Conservation (phyloP, 2,888 invertebrate genomes). For the Hydrotaea diabolus region DNA sequence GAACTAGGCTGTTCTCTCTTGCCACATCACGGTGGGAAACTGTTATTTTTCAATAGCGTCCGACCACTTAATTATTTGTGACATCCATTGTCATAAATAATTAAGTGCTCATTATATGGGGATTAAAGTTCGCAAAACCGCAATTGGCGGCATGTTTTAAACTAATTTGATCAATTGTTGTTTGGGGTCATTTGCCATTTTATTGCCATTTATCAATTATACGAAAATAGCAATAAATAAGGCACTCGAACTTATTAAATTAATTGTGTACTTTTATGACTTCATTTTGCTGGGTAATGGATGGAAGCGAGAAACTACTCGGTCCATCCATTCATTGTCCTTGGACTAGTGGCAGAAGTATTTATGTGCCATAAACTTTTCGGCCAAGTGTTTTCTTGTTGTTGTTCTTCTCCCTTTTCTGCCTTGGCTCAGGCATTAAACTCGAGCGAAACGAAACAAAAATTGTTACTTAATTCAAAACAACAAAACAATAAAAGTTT, state of each 20-base stretch:
- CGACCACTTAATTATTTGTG: conserved; percentile 1
- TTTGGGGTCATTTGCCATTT: not conserved
- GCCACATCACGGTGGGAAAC: too few species aligned
- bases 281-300: conserved; percentile 7
- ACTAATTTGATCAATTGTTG: not conserved
- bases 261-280: conserved; percentile 54
- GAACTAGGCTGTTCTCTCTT: too few species aligned
- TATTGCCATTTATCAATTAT: conserved; percentile 15
- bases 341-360: conserved; percentile 5
- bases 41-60: not conserved
- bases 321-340: not conserved
- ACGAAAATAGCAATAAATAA: not conserved
- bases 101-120: not conserved
- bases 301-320: not conserved
- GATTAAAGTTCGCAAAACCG: conserved; percentile 4
- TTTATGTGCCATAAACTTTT: conserved; percentile 30
- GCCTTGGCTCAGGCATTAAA: not conserved
- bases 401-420: too few species aligned
- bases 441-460: not conserved
- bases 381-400: conserved; percentile 31
- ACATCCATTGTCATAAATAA: not conserved
- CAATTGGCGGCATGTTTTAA: not conserved
- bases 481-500: conserved; percentile 53
- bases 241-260: conserved; percentile 35
- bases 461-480: conserved; percentile 32